Conservation (phyloP, 2,888 invertebrate species). For the Alcis repandata region DNA sequence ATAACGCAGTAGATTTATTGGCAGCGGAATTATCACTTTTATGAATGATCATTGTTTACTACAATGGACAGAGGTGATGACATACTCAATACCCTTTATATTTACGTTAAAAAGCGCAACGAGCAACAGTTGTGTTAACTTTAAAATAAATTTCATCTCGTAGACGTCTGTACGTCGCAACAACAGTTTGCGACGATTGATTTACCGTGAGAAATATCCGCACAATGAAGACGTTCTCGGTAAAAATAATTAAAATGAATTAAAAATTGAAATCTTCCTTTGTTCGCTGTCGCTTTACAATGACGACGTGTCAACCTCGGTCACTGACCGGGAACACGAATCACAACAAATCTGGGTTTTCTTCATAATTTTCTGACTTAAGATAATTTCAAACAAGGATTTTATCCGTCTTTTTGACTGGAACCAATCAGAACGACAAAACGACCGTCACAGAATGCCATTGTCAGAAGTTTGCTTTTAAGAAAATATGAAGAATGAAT, state of each 20-base stretch:
- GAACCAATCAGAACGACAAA: too few relatives aligned
- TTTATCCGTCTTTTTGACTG: slow-evolving; percentile 2
- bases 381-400: slow-evolving; percentile 37
- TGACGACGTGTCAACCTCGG: slow-evolving; percentile 39
- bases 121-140: slow-evolving; percentile 1
- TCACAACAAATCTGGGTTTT: slow-evolving; percentile 39
- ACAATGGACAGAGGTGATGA: slow-evolving; percentile 1
- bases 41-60: slow-evolving; percentile 10
- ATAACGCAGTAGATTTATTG: too few relatives aligned
- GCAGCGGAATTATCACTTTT: not conserved
- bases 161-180: slow-evolving; percentile 14
- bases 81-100: slow-evolving; percentile 6
- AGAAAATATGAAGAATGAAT: too few relatives aligned
- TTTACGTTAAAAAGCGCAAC: slow-evolving; percentile 4
- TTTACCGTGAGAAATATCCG: slow-evolving; percentile 15
- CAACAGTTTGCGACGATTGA: slow-evolving; percentile 14
- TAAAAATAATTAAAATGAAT: slow-evolving; percentile 31
- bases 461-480: too few relatives aligned
- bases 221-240: slow-evolving; percentile 22
- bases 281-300: slow-evolving; percentile 37
- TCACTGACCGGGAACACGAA: slow-evolving; percentile 39
- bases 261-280: slow-evolving; percentile 29
- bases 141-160: not conserved
- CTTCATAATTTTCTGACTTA: slow-evolving; percentile 19
- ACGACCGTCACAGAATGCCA: too few relatives aligned